These are phyloP conservation scores for Anaspis maculata DNA, from an alignment of 2,888 invertebrate genomes.

Conservation along the genomic window DNA sequence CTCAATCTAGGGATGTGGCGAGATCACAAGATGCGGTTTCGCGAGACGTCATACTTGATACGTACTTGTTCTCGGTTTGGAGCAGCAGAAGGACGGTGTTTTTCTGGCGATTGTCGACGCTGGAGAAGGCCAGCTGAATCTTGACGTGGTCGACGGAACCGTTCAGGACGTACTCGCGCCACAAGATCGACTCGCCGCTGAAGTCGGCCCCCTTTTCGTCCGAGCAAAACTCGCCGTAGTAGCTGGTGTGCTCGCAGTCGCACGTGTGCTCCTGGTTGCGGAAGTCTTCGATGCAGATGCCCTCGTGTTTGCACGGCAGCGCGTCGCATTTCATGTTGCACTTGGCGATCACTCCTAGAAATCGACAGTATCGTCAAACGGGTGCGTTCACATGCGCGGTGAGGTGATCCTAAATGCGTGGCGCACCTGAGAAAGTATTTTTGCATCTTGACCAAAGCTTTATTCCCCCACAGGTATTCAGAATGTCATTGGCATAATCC, in stretches of 20 bases:
- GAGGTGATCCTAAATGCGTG: neutral
- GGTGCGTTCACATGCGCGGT: neutral
- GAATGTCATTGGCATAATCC: too few relatives aligned
- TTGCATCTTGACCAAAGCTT: too few relatives aligned
- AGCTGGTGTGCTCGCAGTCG: slow-evolving; percentile 83
- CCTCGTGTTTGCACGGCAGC: slow-evolving; percentile 80
- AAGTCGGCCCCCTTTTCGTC: slow-evolving; percentile 88
- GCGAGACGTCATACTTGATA: too few relatives aligned
- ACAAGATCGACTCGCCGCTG: slow-evolving; percentile 75
- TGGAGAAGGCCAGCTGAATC: slow-evolving; percentile 80
- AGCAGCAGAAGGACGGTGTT: slow-evolving; percentile 70
- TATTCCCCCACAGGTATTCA: too few relatives aligned
- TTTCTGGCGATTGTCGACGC: slow-evolving; percentile 67
- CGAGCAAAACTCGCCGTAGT: slow-evolving; percentile 79
- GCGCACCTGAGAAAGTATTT: too few relatives aligned
- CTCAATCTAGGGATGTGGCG: too few relatives aligned
- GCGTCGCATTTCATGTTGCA: slow-evolving; percentile 87
- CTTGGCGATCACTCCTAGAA: slow-evolving; percentile 66
- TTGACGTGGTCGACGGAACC: slow-evolving; percentile 70
- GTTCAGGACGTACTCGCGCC: slow-evolving; percentile 65
- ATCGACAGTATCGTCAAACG: too few relatives aligned
- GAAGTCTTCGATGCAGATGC: slow-evolving; percentile 83
- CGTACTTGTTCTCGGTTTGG: slow-evolving; percentile 79
- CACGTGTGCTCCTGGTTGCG: slow-evolving; percentile 77
- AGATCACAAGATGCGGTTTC: too few relatives aligned